Evolutionary conservation across 2,888 invertebrate species (phyloP), one percentile per base, ranked within the genome.

Genomic region (Drosophila maculinotata): DNA sequence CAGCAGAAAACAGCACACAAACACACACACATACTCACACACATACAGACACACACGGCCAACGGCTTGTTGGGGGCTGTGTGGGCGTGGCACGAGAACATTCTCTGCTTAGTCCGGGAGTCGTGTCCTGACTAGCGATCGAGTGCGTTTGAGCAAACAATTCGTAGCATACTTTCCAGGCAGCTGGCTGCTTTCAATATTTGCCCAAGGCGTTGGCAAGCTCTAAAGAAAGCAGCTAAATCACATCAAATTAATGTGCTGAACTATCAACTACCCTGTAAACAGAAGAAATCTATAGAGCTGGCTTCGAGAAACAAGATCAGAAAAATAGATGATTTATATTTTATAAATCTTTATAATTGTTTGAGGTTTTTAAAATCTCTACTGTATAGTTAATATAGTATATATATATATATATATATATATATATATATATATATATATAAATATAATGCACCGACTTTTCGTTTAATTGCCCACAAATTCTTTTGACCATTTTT

Each of bases 141-240:
- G 51, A 58, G 57, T 75, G 49, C 45, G 63, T 69, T 62, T 63
- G 54, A 58, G 54, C 64, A 58, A 51, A 72, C 70, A 54, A 58
- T 74, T 49, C 62, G 49, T 58, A 48, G 36, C 51, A 48, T 56
- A 52, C 57, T 65, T 54, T 35, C 38, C 38, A 49, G 33, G 51
- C 52, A 69, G 42, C 56, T 52, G 59, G 35, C 70, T 42, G 54
- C 51, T 44, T 38, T 62, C 67, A 74, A 68, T 79, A 64, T 84
- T 79, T 81, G 47, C 79, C 48, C 52, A 85, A 74, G 82, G 79
- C 79, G 82, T 84, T 77, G 69, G 53, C 62, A 56, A 42, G 25
- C 30, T 36, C 30, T 17, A 33, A 42, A 28, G 20, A 44, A 41
- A 20, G 26, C 51, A 33, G 12, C 5, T 10, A 23, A 28, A 28